phyloP scores from a whole-genome alignment of 2,888 invertebrate genomes.

The Parthenolecanium corni region DNA sequence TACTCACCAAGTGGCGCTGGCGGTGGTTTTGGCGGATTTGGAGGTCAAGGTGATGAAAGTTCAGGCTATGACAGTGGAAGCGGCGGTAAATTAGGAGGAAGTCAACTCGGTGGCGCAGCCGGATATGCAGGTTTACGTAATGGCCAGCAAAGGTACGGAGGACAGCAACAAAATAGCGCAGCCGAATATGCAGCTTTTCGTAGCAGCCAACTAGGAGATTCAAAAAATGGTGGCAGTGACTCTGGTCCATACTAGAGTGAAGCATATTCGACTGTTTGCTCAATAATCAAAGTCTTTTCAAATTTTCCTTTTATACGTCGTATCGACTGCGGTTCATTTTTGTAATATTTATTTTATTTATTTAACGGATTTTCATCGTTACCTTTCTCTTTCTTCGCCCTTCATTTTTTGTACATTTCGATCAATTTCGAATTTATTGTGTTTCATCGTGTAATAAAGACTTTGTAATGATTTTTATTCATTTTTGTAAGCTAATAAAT shows the following conservation, averaged over 20 bases:
- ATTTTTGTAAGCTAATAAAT: too few relatives aligned
- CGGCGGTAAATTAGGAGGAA: background rate
- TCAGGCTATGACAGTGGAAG: constrained; percentile 16
- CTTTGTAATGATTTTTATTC: too few relatives aligned
- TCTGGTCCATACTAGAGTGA: too few relatives aligned
- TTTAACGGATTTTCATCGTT: background rate
- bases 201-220: constrained; percentile 15
- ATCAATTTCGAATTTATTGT: too few relatives aligned
- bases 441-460: too few relatives aligned
- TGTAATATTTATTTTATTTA: background rate
- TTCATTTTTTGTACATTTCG: background rate
- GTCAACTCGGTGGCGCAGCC: constrained; percentile 6
- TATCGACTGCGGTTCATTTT: too few relatives aligned
- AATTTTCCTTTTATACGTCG: background rate
- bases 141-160: background rate
- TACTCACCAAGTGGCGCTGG: background rate
- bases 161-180: constrained; percentile 2
- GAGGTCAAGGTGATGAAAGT: constrained; percentile 1
- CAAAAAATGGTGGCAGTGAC: constrained; percentile 10
- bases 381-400: too few relatives aligned
- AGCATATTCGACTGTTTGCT: too few relatives aligned
- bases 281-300: too few relatives aligned
- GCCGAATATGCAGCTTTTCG: constrained; percentile 16
- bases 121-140: constrained; percentile 19
- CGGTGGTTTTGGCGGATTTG: constrained; percentile 5